These are phyloP conservation scores for Sisyra terminalis DNA, from an alignment of 2,888 invertebrate genomes.

Conservation along the genomic window DNA sequence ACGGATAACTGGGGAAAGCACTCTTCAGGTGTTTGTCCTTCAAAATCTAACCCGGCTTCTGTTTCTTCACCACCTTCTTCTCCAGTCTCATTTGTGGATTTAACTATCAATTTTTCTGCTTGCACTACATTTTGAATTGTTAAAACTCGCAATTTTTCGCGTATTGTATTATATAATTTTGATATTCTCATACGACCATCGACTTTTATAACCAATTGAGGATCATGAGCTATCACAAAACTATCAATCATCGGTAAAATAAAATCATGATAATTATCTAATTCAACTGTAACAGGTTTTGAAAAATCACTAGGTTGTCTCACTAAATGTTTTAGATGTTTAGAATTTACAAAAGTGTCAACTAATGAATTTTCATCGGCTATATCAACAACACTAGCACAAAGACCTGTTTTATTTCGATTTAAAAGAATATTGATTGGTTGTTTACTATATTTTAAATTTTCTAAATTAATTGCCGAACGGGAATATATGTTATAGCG, in stretches of 20 bases:
- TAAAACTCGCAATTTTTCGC: constrained; percentile 25
- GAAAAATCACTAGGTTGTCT: constrained; percentile 30
- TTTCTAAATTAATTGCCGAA: neutral
- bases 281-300: constrained; percentile 27
- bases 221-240: constrained; percentile 32
- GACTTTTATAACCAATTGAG: constrained; percentile 36
- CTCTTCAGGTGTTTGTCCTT: constrained; percentile 18
- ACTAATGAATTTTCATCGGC: neutral
- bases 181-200: constrained; percentile 34
- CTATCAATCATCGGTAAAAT: constrained; percentile 31
- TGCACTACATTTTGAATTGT: constrained; percentile 22
- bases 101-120: constrained; percentile 19
- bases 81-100: constrained; percentile 4
- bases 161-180: constrained; percentile 32
- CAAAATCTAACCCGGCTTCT: constrained; percentile 16
- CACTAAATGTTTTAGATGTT: constrained; percentile 29
- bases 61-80: constrained; percentile 11
- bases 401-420: too few relatives aligned
- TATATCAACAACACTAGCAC: neutral
- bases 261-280: constrained; percentile 31
- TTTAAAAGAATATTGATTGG: neutral
- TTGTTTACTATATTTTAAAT: constrained; percentile 1
- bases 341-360: constrained; percentile 8
- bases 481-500: constrained; percentile 2
- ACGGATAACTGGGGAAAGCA: constrained; percentile 20